Percentiles rank a stretch among this genome's conserved stretches.
These are phyloP conservation scores for Cloeon dipterum DNA, from an alignment of 2,888 invertebrate genomes.

Conservation along the genomic window DNA sequence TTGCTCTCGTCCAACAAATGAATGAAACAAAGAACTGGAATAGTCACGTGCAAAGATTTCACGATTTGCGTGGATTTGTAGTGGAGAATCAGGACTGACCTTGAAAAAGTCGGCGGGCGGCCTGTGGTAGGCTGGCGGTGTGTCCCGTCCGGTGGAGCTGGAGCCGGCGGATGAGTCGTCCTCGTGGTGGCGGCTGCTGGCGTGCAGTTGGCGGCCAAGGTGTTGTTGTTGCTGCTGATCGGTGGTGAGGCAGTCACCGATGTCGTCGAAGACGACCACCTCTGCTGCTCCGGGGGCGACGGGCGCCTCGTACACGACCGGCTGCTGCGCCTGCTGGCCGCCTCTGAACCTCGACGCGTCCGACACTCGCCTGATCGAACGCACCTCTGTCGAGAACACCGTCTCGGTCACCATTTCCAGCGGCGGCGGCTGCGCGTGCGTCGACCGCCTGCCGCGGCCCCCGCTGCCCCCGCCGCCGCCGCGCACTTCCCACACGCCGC, in stretches of 20 bases:
- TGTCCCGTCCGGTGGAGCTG: slow-evolving; percentile 8
- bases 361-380: slow-evolving; percentile 24
- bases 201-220: slow-evolving; percentile 13
- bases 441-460: slow-evolving; percentile 12
- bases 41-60: no score
- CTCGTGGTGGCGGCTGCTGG: slow-evolving; percentile 17
- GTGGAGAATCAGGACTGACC: no score
- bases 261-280: slow-evolving; percentile 70
- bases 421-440: neutral
- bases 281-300: slow-evolving; percentile 47
- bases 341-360: slow-evolving; percentile 1
- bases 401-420: slow-evolving; percentile 22
- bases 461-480: slow-evolving; percentile 16
- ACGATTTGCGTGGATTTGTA: no score
- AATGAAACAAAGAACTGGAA: no score
- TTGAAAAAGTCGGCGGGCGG: slow-evolving; percentile 24
- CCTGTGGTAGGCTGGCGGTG: slow-evolving; percentile 15
- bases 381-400: slow-evolving; percentile 34
- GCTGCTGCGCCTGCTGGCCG: neutral
- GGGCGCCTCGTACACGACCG: slow-evolving; percentile 22
- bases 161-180: slow-evolving; percentile 16
- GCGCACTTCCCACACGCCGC: slow-evolving; percentile 33
- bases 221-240: slow-evolving; percentile 20
- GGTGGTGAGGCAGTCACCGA: slow-evolving; percentile 32
- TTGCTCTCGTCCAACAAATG: no score